Evolutionary conservation across 1,140 invertebrate species (phyloP), one percentile per base, ranked within the genome.

Genomic region (Meloidogyne floridensis): DNA sequence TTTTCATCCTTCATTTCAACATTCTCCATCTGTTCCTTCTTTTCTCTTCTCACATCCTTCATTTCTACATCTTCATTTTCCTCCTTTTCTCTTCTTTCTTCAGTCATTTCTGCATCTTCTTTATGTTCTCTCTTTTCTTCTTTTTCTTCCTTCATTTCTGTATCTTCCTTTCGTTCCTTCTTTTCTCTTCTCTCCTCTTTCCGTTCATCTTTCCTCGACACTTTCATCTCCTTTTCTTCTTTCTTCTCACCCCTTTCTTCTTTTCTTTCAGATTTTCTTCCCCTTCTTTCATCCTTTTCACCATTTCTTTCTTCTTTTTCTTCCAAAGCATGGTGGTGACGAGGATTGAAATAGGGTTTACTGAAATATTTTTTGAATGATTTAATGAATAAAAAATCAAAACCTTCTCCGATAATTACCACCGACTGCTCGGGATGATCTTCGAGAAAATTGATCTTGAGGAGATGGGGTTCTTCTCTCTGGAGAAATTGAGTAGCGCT

Each of bases 181-280:
- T 71, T 70, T 10, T 77, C 32, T 59, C 53, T 42, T 77, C 2
- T 69, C 32, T 77, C 42, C 54, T 18, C 47, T 59, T 77, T 56
- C 32, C 32, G 32, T 32, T 32, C 32, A 32, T 32, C 2, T 32
- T 32, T 32, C 32, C 32, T 32, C 32, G 32, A 32, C 32, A 32
- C 32, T 32, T 32, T 32, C 32, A 32, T 75, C 11, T 43, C 11
- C 73, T 9, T 56, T 32, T 32, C 32, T 32, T 32, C 32, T 32
- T 32, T 32, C 32, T 32, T 32, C 2, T 32, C 32, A 32, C 54
- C 10, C 13, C 54, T 9, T 56, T 11, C 9, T 56, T 56, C 13
- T 56, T 11, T 3, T 56, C 54, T 56, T 56, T 56, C 54, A 11
- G 3, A 0, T 3, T 56, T 13, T 56, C n/a, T 77, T 56, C 9